Evolutionary conservation across 2,113 vertebrate genomes (phyloP).

Genomic region (Percopsis transmontana): DNA sequence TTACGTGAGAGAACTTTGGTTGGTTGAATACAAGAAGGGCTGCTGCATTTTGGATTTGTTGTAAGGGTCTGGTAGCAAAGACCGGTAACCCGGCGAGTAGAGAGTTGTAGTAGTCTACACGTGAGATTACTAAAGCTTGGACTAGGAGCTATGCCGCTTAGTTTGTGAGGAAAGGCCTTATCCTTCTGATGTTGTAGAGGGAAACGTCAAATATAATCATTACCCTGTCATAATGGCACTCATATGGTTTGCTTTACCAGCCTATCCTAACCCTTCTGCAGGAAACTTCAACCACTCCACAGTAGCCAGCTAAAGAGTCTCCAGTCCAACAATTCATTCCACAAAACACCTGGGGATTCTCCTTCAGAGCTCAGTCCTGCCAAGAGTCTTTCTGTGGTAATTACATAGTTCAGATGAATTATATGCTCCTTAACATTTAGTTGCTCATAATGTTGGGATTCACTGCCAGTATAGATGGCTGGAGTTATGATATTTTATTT

Average conservation of each 20-base stretch:
- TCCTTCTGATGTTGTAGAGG: too few species aligned
- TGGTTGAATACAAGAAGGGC: too few species aligned
- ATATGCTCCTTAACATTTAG: neutral
- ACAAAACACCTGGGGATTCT: conserved; percentile 75
- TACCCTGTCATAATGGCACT: neutral
- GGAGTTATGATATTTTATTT: neutral
- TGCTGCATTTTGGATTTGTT: too few species aligned
- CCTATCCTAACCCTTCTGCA: conserved; percentile 59
- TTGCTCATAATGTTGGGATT: conserved; percentile 7
- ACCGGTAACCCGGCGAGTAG: too few species aligned
- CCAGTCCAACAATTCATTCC: conserved; percentile 77
- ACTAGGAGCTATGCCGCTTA: too few species aligned
- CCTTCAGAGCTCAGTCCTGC: conserved; percentile 78
- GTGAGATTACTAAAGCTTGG: too few species aligned
- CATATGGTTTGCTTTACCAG: neutral
- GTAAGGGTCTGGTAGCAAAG: too few species aligned
- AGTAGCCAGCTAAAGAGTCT: conserved; percentile 74
- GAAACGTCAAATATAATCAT: too few species aligned
- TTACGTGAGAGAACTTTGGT: too few species aligned
- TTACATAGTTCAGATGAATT: conserved; percentile 44
- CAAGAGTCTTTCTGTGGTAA: conserved; percentile 78
- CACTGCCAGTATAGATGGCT: neutral
- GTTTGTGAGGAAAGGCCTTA: too few species aligned
- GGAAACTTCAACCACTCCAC: conserved; percentile 78
- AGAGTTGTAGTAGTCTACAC: too few species aligned